Evolutionary conservation across 2,797 vertebrate species (phyloP).

Genomic region (Buphagus erythrorhynchus): DNA sequence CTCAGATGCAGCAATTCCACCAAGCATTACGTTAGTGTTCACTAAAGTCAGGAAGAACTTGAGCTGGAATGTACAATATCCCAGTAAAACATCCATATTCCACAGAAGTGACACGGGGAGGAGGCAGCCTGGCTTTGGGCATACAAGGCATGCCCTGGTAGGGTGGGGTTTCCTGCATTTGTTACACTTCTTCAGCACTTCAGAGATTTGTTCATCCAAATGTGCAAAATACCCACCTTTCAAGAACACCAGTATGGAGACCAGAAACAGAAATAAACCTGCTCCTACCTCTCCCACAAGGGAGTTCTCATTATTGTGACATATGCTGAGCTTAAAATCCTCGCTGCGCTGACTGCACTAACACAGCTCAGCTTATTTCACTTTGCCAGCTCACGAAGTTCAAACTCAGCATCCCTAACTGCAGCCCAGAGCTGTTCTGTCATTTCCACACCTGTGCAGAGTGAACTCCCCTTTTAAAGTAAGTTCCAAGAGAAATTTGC

Average conservation of each 20-base stretch:
- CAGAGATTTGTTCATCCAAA: background rate
- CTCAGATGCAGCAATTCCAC: background rate
- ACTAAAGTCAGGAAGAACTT: background rate
- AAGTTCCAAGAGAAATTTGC: background rate
- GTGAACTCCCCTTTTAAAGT: background rate
- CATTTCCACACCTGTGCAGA: background rate
- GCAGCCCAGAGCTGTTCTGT: background rate
- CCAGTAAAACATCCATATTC: background rate
- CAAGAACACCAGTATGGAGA: rapidly evolving
- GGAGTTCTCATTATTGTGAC: background rate
- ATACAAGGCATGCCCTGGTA: background rate
- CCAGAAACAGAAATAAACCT: background rate
- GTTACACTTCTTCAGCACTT: background rate
- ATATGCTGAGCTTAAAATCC: background rate
- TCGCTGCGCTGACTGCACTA: background rate
- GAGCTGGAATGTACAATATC: background rate
- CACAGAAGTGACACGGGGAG: rapidly evolving
- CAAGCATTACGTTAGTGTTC: rapidly evolving
- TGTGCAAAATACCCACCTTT: background rate
- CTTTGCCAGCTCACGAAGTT: background rate
- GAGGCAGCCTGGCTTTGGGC: background rate
- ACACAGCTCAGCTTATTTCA: background rate
- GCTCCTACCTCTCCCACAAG: background rate
- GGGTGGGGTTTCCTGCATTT: background rate
- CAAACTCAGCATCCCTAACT: background rate